Base-by-base conservation (phyloP, 2,797 vertebrate genomes). In the Cuculus canorus region DNA sequence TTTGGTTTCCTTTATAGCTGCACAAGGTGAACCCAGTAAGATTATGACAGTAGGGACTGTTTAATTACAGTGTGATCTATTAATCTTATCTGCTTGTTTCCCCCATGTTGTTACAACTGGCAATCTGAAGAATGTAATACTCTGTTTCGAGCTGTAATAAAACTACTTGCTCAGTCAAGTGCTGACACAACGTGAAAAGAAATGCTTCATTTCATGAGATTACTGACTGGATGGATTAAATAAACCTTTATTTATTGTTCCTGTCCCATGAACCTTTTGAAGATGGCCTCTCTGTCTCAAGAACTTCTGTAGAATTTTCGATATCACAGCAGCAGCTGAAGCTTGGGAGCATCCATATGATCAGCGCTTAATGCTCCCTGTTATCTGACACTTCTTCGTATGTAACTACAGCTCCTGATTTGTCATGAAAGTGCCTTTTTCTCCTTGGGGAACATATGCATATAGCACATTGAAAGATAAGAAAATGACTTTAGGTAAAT, bases 351-450 rank as follows among this genome's bases (percentile, higher is more conserved):
- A 78, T 30, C 82, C 76, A 39, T 28, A 63, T 0, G 0, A 79
- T 72, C 50, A 56, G 47, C 56, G 54, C 47, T 43, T 88, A 93
- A 76, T 63, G 72, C 39, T 92, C 35, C 69, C 52, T 81, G 61
- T 75, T 89, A 90, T 76, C 82, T 87, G 76, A 53, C 39, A 41
- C 53, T 75, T 28, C 65, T 92, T 60, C 94, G 37, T 60, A 45
- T 28, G 66, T 14, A 75, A 41, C 50, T 39, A 33, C 21, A 82
- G 59, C 21, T 82, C 63, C 32, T 65, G 72, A 56, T 77, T 88
- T 91, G 93, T 54, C 47, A 88, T 71, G 93, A 86, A 85, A 76
- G 17, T 27, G 17, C 86, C 47, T 86, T 80, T 94, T 81, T n/a
- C 65, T 83, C 50, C 41, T 45, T 68, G n/a, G 59, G 76, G 60